Percentiles rank a stretch among this genome's conserved stretches.
These are phyloP conservation scores for Iphiclides podalirius DNA, from an alignment of 2,888 invertebrate genomes.

Conservation along the genomic window DNA sequence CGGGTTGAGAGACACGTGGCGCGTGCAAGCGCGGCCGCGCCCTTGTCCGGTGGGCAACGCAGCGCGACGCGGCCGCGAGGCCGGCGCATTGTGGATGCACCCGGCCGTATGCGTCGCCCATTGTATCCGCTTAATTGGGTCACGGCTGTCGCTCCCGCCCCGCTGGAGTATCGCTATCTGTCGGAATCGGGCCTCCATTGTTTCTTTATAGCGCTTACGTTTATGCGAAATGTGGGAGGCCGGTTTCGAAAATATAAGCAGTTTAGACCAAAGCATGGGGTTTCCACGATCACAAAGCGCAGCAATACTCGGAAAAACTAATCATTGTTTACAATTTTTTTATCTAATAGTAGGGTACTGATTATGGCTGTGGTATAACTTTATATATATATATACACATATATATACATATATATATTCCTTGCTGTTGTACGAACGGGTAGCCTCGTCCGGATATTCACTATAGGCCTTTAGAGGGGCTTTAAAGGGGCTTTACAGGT, in stretches of 20 bases:
- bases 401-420: too few species aligned
- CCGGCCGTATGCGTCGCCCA: constrained; percentile 26
- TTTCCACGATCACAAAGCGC: too few species aligned
- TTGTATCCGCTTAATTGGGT: constrained; percentile 31
- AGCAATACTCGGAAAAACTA: too few species aligned
- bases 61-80: constrained; percentile 37
- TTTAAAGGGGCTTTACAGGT: too few species aligned
- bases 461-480: too few species aligned
- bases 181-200: constrained; percentile 13
- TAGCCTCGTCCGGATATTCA: too few species aligned
- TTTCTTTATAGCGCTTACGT: constrained; percentile 11
- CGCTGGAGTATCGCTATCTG: constrained; percentile 22
- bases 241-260: background rate
- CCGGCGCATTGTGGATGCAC: constrained; percentile 37
- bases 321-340: background rate
- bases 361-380: too few species aligned
- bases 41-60: constrained; percentile 40
- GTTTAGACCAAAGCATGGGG: too few species aligned
- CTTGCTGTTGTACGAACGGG: too few species aligned
- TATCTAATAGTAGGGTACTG: too few species aligned
- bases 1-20: constrained; percentile 17
- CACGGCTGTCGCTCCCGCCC: constrained; percentile 29
- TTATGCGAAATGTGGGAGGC: background rate
- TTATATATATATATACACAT: too few species aligned
- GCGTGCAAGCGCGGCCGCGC: constrained; percentile 34